These are phyloP conservation scores for Linnaemya tessellans DNA, from an alignment of 2,888 invertebrate genomes.

Conservation along the genomic window DNA sequence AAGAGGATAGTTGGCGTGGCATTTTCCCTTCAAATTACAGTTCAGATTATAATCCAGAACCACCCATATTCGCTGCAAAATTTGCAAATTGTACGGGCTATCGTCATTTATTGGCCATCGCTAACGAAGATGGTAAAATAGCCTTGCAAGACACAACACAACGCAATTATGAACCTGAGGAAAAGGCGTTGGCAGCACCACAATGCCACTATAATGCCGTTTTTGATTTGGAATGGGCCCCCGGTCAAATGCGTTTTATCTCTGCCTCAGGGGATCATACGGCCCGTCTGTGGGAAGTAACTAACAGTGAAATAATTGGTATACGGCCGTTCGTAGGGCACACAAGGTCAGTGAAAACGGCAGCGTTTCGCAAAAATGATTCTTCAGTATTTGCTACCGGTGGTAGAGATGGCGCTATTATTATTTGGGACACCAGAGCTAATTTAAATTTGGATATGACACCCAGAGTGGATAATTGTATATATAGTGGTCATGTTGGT, in stretches of 20 bases:
- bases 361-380: conserved; percentile 88
- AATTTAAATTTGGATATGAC: conserved; percentile 83
- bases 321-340: conserved; percentile 89
- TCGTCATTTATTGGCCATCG: conserved; percentile 90
- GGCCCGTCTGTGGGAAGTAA: conserved; percentile 90
- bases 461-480: conserved; percentile 88
- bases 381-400: conserved; percentile 93
- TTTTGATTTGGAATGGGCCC: conserved; percentile 95
- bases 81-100: conserved; percentile 88
- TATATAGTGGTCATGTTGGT: conserved; percentile 84
- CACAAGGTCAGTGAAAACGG: conserved; percentile 92
- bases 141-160: conserved; percentile 84
- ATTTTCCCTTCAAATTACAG: conserved; percentile 84
- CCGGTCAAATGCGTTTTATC: conserved; percentile 89
- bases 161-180: conserved; percentile 80
- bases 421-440: conserved; percentile 92
- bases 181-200: conserved; percentile 84
- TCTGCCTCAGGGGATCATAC: conserved; percentile 94
- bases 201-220: conserved; percentile 93
- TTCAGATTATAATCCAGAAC: conserved; percentile 86
- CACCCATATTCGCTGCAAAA: conserved; percentile 91
- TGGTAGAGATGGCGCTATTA: conserved; percentile 93
- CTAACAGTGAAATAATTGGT: conserved; percentile 84
- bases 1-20: conserved; percentile 87
- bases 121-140: conserved; percentile 92